A percentile compares a stretch with the other conserved stretches of the same genome.
phyloP scores from a whole-genome alignment of 2,113 vertebrate genomes.

The Pachycephala philippinensis region DNA sequence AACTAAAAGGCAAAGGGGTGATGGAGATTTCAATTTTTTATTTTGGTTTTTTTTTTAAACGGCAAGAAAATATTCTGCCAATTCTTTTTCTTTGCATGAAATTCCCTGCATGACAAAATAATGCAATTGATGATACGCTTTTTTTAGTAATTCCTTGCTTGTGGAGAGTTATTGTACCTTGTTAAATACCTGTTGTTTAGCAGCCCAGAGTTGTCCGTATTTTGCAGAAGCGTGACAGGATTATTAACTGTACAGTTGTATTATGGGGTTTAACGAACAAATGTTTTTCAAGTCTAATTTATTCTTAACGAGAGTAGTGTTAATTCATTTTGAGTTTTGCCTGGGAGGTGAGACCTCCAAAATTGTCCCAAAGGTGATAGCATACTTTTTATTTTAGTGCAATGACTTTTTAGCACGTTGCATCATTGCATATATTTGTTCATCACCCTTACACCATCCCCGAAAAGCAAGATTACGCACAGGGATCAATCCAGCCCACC shows the following conservation, averaged over 20 bases:
- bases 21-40: background rate
- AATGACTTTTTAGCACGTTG: background rate
- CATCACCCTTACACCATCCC: background rate
- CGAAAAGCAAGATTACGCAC: background rate
- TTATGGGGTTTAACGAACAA: background rate
- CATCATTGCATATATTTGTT: background rate
- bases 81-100: background rate
- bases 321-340: background rate
- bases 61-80: background rate
- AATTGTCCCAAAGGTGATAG: background rate
- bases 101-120: background rate
- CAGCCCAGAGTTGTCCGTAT: background rate
- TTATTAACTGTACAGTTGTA: background rate
- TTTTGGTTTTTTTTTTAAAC: too few relatives aligned
- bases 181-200: background rate
- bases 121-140: background rate
- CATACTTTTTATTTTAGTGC: background rate
- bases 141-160: background rate
- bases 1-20: background rate
- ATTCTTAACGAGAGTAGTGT: background rate
- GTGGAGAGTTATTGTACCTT: background rate
- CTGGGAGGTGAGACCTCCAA: constrained; percentile 8
- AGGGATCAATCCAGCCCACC: background rate
- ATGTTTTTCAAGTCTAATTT: constrained; percentile 4
- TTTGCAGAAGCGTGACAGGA: background rate